Conservation (phyloP, 1,140 invertebrate genomes). For the Lerema accius region DNA sequence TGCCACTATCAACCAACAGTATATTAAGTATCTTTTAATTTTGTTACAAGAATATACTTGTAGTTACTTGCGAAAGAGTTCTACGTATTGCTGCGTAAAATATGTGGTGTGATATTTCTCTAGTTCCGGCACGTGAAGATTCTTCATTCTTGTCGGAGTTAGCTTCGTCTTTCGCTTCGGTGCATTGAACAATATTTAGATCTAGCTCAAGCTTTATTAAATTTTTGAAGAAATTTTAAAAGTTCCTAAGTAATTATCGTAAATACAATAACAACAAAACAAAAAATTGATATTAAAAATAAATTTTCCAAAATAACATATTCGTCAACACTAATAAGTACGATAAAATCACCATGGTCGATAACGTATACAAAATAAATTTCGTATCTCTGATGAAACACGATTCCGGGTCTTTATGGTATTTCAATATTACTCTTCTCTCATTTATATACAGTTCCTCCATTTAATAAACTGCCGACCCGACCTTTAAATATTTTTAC, state of each 20-base stretch:
- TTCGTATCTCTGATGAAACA: not conserved
- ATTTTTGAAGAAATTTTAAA: no score
- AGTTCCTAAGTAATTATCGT: no score
- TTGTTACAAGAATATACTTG: no score
- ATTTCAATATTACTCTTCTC: not conserved
- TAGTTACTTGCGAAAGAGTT: no score
- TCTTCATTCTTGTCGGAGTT: not conserved
- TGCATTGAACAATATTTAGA: not conserved
- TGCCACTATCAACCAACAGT: no score
- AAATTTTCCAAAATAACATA: no score
- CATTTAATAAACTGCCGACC: constrained; percentile 2
- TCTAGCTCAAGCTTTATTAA: no score
- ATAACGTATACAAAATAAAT: not conserved
- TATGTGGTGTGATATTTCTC: not conserved
- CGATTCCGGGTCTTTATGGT: constrained; percentile 4
- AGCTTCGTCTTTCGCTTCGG: not conserved
- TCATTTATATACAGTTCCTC: constrained; percentile 12
- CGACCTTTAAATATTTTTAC: constrained; percentile 1
- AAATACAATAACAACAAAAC: no score
- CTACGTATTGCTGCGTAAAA: no score
- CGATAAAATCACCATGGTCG: not conserved
- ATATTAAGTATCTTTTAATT: no score
- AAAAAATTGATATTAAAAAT: no score
- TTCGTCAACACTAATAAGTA: no score
- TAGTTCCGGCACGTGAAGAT: not conserved